Conservation (phyloP, 2,888 invertebrate species). For the Biston betularia region DNA sequence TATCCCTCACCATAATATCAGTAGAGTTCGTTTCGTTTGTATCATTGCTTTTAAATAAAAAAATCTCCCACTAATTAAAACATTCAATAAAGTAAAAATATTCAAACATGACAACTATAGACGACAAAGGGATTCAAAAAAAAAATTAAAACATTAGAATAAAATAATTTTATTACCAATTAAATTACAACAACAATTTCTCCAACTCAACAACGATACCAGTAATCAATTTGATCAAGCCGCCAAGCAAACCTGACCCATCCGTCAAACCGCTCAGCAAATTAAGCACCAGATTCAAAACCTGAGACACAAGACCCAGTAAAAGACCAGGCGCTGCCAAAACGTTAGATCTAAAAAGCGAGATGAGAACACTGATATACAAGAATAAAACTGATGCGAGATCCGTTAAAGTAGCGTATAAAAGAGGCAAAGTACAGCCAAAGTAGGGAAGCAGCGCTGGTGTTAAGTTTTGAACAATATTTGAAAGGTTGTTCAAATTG, state of each 20-base stretch:
- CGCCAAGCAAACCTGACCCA: conserved; percentile 67
- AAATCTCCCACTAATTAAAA: too few relatives aligned
- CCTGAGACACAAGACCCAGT: conserved; percentile 64
- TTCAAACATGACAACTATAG: too few relatives aligned
- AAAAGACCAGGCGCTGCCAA: conserved; percentile 73
- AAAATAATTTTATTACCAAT: conserved; percentile 42
- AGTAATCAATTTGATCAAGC: conserved; percentile 72
- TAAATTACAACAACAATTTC: conserved; percentile 63
- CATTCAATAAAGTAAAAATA: too few relatives aligned
- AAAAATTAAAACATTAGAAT: conserved; percentile 11
- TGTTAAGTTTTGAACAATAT: conserved; percentile 78
- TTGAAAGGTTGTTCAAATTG: conserved; percentile 77
- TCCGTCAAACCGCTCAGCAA: conserved; percentile 73
- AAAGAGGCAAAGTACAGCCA: conserved; percentile 73
- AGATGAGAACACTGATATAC: conserved; percentile 77
- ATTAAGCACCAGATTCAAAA: conserved; percentile 70
- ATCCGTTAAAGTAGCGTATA: conserved; percentile 78
- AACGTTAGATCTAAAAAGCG: conserved; percentile 76
- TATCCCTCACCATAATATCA: too few relatives aligned
- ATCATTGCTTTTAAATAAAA: too few relatives aligned
- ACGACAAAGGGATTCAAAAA: conserved; percentile 18
- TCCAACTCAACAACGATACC: conserved; percentile 73
- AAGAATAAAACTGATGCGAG: conserved; percentile 76
- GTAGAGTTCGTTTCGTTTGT: too few relatives aligned
- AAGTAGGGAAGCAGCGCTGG: conserved; percentile 78